Evolutionary conservation across 35 echinoderm and acorn worm species (phyloP).

Genomic region (Amphiura filiformis): DNA sequence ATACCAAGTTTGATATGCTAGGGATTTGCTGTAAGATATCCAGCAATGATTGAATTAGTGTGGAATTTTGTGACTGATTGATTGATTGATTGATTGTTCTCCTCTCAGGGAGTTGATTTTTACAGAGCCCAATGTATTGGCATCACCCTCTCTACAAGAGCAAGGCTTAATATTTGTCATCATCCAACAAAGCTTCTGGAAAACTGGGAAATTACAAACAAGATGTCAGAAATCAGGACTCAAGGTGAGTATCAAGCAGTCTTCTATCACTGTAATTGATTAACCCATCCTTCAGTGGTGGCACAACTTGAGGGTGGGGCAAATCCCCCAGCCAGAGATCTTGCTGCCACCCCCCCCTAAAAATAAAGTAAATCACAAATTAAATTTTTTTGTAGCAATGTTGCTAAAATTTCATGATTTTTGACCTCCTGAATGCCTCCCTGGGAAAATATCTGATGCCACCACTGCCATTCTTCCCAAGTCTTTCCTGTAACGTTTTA

Average conservation of each 20-base stretch:
- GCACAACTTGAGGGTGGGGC: too few species aligned
- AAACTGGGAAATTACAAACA: conserved; percentile 59
- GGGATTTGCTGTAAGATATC: neutral
- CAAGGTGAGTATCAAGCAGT: conserved; percentile 39
- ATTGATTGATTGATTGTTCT: neutral
- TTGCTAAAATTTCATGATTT: too few species aligned
- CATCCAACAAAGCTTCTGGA: conserved; percentile 63
- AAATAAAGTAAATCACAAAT: neutral
- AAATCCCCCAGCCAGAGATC: too few species aligned
- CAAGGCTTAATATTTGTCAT: conserved; percentile 62
- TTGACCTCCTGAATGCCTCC: too few species aligned
- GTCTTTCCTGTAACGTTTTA: too few species aligned
- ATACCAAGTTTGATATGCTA: neutral
- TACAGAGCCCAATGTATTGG: conserved; percentile 69
- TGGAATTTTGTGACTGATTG: neutral
- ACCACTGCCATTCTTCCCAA: too few species aligned
- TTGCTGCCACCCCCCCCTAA: too few species aligned
- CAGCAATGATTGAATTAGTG: neutral
- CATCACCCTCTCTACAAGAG: conserved; percentile 86
- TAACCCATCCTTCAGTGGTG: too few species aligned
- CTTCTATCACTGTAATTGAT: too few species aligned
- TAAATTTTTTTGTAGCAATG: too few species aligned
- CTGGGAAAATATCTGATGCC: too few species aligned
- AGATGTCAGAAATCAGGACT: conserved; percentile 79
- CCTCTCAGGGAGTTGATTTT: conserved; percentile 88